Conservation (phyloP, 2,797 vertebrate genomes). For the Hoplostethus atlanticus region DNA sequence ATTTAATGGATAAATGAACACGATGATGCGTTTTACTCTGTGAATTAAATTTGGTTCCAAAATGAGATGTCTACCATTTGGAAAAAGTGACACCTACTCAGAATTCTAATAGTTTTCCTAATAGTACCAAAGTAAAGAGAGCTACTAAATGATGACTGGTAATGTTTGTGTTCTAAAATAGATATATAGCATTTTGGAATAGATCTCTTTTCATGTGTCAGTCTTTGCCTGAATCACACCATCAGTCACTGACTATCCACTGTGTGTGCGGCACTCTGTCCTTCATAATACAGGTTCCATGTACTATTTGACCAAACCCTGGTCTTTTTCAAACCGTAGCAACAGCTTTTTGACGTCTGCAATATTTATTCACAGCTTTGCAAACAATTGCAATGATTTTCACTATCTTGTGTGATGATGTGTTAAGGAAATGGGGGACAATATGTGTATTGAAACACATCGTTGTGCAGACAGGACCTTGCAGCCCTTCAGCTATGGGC, state of each 20-base stretch:
- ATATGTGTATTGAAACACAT: constrained; percentile 78
- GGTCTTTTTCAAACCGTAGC: constrained; percentile 39
- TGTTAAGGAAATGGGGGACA: constrained; percentile 73
- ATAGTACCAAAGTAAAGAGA: too few relatives aligned
- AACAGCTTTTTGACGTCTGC: constrained; percentile 70
- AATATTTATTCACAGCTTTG: constrained; percentile 83
- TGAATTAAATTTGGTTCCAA: not conserved
- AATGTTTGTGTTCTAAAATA: too few relatives aligned
- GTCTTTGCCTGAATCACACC: too few relatives aligned
- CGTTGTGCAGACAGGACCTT: constrained; percentile 78
- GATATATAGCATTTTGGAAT: too few relatives aligned
- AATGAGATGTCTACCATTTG: too few relatives aligned
- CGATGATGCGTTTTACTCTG: constrained; percentile 1
- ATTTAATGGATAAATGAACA: constrained; percentile 34
- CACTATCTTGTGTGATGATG: constrained; percentile 75
- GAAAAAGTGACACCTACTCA: too few relatives aligned
- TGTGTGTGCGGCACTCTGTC: too few relatives aligned
- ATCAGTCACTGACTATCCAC: too few relatives aligned
- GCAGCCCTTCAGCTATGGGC: constrained; percentile 77
- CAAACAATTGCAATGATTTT: constrained; percentile 80
- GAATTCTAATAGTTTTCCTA: too few relatives aligned
- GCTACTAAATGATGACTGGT: too few relatives aligned
- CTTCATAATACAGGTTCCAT: constrained; percentile 25
- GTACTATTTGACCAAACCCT: constrained; percentile 52
- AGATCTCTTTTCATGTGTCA: too few relatives aligned